phyloP scores from a whole-genome alignment of 2,888 invertebrate genomes.

The Junonia oenone region DNA sequence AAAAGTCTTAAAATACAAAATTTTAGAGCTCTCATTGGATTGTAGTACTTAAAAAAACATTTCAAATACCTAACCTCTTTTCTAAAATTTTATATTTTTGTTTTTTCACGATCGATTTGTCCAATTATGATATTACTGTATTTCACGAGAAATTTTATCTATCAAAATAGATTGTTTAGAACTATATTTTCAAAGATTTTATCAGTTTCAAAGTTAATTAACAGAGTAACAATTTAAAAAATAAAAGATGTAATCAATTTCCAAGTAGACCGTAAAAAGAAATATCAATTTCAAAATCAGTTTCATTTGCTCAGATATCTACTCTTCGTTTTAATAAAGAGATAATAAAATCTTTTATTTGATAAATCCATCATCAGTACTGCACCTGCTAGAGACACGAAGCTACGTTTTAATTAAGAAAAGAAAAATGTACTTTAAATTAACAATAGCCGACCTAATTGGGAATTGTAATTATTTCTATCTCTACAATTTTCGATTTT shows the following conservation, averaged over 20 bases:
- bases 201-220: neutral
- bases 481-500: neutral
- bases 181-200: neutral
- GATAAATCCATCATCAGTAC: conserved; percentile 7
- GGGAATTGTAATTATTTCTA: neutral
- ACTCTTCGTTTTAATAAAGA: conserved; percentile 8
- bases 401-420: conserved; percentile 9
- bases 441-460: conserved; percentile 1
- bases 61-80: too few relatives aligned
- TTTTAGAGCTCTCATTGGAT: too few relatives aligned
- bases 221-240: neutral
- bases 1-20: too few relatives aligned
- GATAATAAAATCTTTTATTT: conserved; percentile 14
- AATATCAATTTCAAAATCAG: conserved; percentile 9
- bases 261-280: conserved; percentile 1
- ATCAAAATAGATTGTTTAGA: neutral
- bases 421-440: conserved; percentile 10
- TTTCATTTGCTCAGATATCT: neutral
- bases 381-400: conserved; percentile 14
- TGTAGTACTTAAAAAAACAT: too few relatives aligned
- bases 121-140: too few relatives aligned
- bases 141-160: too few relatives aligned
- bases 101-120: too few relatives aligned
- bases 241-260: conserved; percentile 18
- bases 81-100: too few relatives aligned